Conservation (phyloP, 1,140 invertebrate genomes). For the Odontomachus brunneus region DNA sequence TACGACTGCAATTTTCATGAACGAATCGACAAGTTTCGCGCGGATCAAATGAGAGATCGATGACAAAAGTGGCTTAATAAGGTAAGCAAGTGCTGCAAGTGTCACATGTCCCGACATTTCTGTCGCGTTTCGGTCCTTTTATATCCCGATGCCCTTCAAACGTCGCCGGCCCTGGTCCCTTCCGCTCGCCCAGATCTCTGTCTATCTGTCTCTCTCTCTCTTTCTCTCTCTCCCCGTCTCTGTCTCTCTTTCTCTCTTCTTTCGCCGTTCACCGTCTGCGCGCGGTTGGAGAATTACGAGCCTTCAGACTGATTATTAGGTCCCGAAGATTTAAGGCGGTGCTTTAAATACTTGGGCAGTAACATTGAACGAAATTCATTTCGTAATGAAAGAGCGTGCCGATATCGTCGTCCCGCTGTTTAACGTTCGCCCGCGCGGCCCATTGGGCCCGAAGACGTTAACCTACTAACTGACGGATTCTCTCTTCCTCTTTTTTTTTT, state of each 20-base stretch:
- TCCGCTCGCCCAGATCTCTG: not conserved
- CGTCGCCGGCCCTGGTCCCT: constrained; percentile 16
- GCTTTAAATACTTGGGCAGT: constrained; percentile 65
- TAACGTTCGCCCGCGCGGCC: not conserved
- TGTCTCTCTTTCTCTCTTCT: no score
- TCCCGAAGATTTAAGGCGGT: constrained; percentile 60
- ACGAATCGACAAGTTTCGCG: no score
- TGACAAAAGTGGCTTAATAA: no score
- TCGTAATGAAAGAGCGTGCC: constrained; percentile 46
- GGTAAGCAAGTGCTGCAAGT: not conserved
- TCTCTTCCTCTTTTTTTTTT: not conserved
- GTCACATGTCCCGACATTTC: not conserved
- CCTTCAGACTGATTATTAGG: constrained; percentile 57
- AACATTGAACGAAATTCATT: constrained; percentile 59
- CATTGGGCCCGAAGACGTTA: constrained; percentile 36
- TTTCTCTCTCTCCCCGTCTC: no score
- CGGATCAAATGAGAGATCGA: no score
- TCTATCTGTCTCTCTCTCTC: no score
- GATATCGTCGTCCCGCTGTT: constrained; percentile 32
- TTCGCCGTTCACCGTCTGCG: not conserved
- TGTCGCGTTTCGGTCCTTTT: not conserved
- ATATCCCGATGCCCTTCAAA: not conserved
- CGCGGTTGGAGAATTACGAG: constrained; percentile 46
- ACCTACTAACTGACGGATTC: constrained; percentile 47
- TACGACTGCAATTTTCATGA: no score